Evolutionary conservation across 2,797 vertebrate species (phyloP).

Genomic region (Masticophis lateralis): DNA sequence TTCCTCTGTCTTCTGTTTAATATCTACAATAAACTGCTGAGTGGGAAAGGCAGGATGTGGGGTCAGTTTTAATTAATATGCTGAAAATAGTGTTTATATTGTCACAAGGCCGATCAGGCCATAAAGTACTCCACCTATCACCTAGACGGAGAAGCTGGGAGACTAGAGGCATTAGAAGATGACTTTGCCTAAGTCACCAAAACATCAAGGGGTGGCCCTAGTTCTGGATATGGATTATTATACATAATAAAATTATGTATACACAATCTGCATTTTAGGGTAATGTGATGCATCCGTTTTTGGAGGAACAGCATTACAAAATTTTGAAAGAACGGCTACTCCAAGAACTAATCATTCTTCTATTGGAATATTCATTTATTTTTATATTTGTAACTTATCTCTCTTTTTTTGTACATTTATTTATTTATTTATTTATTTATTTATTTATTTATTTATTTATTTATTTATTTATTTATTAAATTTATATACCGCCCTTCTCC

Average conservation of each 20-base stretch:
- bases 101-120: background rate
- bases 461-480: too few species aligned
- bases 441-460: too few species aligned
- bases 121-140: background rate
- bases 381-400: background rate
- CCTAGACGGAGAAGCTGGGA: background rate
- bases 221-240: background rate
- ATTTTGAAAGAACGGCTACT: background rate
- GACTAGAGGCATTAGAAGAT: background rate
- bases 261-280: background rate
- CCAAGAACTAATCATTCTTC: background rate
- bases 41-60: background rate
- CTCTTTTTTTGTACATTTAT: background rate
- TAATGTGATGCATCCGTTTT: background rate
- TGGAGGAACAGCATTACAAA: background rate
- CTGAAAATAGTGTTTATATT: background rate
- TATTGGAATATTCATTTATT: background rate
- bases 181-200: background rate
- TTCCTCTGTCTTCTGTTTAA: background rate
- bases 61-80: background rate
- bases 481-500: too few species aligned
- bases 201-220: background rate
- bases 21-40: background rate
- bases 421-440: too few species aligned
- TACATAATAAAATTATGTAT: background rate